A percentile compares a stretch with the other conserved stretches of the same genome.
phyloP scores from a whole-genome alignment of 2,888 invertebrate species.

The Synergus itoensis region DNA sequence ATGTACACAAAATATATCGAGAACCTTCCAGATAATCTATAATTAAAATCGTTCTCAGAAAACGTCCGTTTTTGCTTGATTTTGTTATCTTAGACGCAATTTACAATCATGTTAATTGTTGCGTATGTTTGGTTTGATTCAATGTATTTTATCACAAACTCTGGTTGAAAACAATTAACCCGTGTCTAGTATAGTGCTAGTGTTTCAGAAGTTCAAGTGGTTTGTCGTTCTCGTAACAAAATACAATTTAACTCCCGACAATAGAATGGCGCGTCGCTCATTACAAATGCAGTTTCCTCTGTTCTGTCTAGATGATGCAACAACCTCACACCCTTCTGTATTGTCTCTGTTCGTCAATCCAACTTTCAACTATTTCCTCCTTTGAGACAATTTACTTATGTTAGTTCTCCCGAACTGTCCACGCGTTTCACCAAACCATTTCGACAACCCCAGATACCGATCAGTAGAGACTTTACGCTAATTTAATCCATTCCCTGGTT shows the following conservation, averaged over 20 bases:
- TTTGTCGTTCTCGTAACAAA: conserved; percentile 24
- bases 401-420: background rate
- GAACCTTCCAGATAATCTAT: no score
- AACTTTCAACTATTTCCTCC: no score
- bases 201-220: conserved; percentile 3
- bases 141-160: background rate
- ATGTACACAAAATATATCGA: background rate
- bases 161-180: background rate
- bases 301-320: conserved; percentile 22
- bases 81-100: no score
- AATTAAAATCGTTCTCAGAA: no score
- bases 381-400: background rate
- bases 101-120: no score
- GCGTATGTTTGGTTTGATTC: no score
- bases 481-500: background rate
- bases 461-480: background rate
- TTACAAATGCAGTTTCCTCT: conserved; percentile 38
- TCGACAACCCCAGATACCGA: background rate
- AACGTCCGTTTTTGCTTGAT: no score
- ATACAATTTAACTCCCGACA: conserved; percentile 36
- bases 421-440: background rate
- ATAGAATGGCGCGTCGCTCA: conserved; percentile 38
- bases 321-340: background rate
- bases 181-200: background rate
- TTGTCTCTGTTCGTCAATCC: background rate